Conservation (phyloP, 2,113 vertebrate genomes). For the Podocnemis expansa region DNA sequence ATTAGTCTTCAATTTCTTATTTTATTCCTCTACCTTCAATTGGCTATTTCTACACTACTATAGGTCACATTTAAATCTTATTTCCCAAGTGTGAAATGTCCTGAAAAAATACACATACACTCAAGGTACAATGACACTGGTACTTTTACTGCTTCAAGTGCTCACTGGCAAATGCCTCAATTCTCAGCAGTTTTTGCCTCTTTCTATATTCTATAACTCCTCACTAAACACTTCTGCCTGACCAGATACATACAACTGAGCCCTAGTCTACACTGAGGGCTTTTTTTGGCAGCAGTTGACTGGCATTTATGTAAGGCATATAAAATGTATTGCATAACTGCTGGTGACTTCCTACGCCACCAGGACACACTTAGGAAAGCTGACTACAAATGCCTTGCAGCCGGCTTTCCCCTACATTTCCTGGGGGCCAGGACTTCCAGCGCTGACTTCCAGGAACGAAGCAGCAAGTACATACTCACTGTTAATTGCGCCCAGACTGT, state of each 20-base stretch:
- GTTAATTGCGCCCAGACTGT: too few relatives aligned
- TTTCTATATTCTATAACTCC: not conserved
- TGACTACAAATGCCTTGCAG: too few relatives aligned
- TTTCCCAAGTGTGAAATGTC: slow-evolving; percentile 8
- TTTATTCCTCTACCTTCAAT: not conserved
- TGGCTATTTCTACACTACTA: not conserved
- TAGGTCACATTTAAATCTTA: slow-evolving; percentile 14
- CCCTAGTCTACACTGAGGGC: too few relatives aligned
- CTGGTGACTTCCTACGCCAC: too few relatives aligned
- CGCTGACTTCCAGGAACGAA: too few relatives aligned
- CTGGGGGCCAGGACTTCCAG: too few relatives aligned
- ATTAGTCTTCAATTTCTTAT: not conserved
- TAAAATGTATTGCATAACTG: too few relatives aligned
- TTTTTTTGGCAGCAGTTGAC: too few relatives aligned
- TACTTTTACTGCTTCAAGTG: not conserved
- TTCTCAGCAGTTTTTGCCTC: not conserved
- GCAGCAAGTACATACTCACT: too few relatives aligned
- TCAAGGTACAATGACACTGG: not conserved
- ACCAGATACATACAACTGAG: not conserved
- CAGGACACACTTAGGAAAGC: too few relatives aligned
- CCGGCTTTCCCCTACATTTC: too few relatives aligned
- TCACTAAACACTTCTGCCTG: not conserved
- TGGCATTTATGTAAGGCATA: too few relatives aligned
- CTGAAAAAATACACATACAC: not conserved
- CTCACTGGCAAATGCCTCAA: not conserved